Base-by-base conservation (phyloP, 2,113 vertebrate species). In the Cryptotis parvus region DNA sequence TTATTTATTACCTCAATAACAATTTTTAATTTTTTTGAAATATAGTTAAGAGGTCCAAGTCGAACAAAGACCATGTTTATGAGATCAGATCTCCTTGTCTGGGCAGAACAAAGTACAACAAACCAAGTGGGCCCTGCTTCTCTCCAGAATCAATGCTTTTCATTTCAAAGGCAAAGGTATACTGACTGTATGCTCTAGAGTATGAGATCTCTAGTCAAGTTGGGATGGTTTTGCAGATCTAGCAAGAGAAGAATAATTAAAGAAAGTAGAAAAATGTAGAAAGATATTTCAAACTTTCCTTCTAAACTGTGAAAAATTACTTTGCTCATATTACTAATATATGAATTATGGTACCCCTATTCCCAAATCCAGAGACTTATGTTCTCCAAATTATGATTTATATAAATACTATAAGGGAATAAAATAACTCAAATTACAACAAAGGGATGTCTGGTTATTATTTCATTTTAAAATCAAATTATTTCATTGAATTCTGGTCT, bases 401-500 rank as follows among this genome's bases (percentile, higher is more conserved):
- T 2, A 88, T 26, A 89, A 94, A 84, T 73, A 79, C 29, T 45
- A 83, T 9, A 5, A 65, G 7, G 63, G 73, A 89, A 84, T 63
- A 92, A 90, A 92, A 85, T 68, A 87, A 70, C 9, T 82, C 14
- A 82, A 41, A 55, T 1, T 72, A 11, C 15, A 85, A 77, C 27
- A 77, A 7, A 63, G 35, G 39, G 10, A 76, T 70, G 8, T 37
- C 73, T 58, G 49, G 49, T 43, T 87, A 22, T 41, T 76, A 61
- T 86, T 77, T 9, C 24, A 20, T 87, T 92, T 92, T 84, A 94
- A 84, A 94, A 95, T 85, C 27, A 66, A 72, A 35, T 93, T 93
- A 79, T 72, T 39, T 12, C 78, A 14, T 78, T 81, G 39, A 72
- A 9, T 87, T 76, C 37, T 91, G 10, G 29, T 81, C 83, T 87